Evolutionary conservation across 2,797 vertebrate genomes (phyloP), one percentile per base, ranked within the genome.

Genomic region (Phrynocephalus vlangalii): DNA sequence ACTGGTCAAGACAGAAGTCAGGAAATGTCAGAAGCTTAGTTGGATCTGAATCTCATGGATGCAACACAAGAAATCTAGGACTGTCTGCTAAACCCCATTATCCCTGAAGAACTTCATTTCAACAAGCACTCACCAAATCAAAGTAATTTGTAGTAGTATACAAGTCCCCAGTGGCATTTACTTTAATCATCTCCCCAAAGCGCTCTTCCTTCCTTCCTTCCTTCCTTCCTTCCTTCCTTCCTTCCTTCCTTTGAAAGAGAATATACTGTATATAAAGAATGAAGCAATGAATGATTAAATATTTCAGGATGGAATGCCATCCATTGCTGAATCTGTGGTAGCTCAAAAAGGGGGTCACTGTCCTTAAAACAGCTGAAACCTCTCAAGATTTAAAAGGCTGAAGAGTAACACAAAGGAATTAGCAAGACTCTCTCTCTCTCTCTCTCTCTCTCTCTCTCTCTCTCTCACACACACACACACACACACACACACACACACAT

Each of bases 311-410:
- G 60, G 20, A 63, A 63, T 16, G 16, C 60, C 16, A 18, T 63
- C 11, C 60, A 63, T 10, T 18, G 13, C 9, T 60, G 50, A 79
- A 16, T 50, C 0, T 20, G n/a, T 8, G 18, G 33, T 50, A 82
- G 84, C 26, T 77, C 85, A 88, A 44, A 84, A 70, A 4, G 44
- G 26, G 24, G 52, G 72, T 88, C 87, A 82, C 10, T 10, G 16
- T 82, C 71, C 82, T 3, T 9, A 11, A 0, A 11, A 38, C 22
- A 67, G 79, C 50, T 56, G 52, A 84, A 5, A 56, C 79, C 22
- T 86, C 18, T 66, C 38, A 91, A 73, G 87, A 89, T 92, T 91
- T 89, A 50, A 92, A 63, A 24, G 73, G 2, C 50, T 30, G 3
- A 1, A 48, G n/a, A 81, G 5, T 33, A 44, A 16, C 8, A 71